phyloP scores from a whole-genome alignment of 1,140 invertebrate species.

The Paraescarpia echinospica region DNA sequence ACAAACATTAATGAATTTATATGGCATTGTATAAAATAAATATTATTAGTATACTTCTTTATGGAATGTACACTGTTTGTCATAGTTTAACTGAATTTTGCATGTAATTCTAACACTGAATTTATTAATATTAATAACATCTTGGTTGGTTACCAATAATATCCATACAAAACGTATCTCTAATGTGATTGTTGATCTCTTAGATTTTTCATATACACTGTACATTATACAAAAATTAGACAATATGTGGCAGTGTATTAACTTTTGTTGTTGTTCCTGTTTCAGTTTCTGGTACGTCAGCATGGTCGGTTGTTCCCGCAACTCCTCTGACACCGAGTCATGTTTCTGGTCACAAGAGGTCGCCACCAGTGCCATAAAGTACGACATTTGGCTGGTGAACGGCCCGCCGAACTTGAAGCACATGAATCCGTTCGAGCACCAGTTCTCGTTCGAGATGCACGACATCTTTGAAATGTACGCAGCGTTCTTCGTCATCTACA shows the following conservation, averaged over 20 bases:
- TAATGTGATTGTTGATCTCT: too few relatives aligned
- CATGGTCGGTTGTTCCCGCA: constrained; percentile 86
- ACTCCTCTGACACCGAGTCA: constrained; percentile 58
- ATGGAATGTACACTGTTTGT: too few relatives aligned
- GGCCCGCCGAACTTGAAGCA: constrained; percentile 76
- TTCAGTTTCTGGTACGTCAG: constrained; percentile 93
- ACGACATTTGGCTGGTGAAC: constrained; percentile 95
- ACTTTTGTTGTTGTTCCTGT: neutral
- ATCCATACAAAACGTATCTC: too few relatives aligned
- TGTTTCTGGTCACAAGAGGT: constrained; percentile 29
- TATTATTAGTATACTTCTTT: too few relatives aligned
- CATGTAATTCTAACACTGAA: too few relatives aligned
- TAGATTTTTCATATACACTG: too few relatives aligned
- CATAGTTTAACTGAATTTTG: too few relatives aligned
- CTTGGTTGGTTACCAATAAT: too few relatives aligned
- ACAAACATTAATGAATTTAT: too few relatives aligned
- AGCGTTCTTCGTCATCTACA: constrained; percentile 84
- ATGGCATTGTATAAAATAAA: too few relatives aligned
- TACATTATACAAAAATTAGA: too few relatives aligned
- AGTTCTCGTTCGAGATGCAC: constrained; percentile 90
- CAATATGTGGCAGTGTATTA: neutral
- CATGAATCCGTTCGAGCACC: constrained; percentile 82
- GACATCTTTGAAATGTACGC: constrained; percentile 91
- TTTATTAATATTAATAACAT: too few relatives aligned
- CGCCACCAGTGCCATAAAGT: constrained; percentile 64